Evolutionary conservation across 2,797 vertebrate species (phyloP).

Genomic region (Emys orbicularis): DNA sequence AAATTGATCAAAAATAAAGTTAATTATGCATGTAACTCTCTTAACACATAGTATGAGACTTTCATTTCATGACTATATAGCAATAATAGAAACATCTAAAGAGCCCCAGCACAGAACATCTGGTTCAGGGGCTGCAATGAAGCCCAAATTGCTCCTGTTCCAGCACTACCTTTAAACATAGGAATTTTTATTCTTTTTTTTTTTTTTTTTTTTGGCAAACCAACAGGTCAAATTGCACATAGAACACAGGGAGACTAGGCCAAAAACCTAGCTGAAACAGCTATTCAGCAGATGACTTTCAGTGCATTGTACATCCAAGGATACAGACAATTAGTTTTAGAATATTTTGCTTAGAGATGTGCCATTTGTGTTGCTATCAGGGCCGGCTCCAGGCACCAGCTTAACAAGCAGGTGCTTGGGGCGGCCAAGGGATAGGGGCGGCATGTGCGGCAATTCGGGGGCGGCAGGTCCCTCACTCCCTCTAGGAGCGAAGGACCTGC

Average conservation of each 20-base stretch:
- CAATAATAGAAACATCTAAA: background rate
- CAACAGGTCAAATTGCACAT: background rate
- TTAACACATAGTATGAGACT: fast-evolving
- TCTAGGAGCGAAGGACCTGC: no score
- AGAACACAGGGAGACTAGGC: background rate
- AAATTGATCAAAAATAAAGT: background rate
- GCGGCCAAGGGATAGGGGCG: no score
- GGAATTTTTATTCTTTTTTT: conserved; percentile 49
- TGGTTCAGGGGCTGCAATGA: conserved; percentile 46
- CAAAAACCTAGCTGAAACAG: conserved; percentile 11
- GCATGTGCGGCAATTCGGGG: no score
- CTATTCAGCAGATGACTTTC: background rate
- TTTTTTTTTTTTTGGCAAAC: conserved; percentile 57
- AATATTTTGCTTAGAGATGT: background rate
- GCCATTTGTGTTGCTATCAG: background rate
- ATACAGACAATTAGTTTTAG: conserved; percentile 5
- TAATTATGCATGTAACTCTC: background rate
- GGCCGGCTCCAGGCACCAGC: no score
- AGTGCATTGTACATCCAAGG: background rate
- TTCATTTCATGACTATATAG: fast-evolving
- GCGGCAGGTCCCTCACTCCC: no score
- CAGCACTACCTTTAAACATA: conserved; percentile 51
- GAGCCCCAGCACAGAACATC: conserved; percentile 18
- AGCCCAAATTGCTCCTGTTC: background rate
- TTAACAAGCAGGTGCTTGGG: no score